Conservation (phyloP, 2,888 invertebrate genomes). For the Aricia artaxerxes region DNA sequence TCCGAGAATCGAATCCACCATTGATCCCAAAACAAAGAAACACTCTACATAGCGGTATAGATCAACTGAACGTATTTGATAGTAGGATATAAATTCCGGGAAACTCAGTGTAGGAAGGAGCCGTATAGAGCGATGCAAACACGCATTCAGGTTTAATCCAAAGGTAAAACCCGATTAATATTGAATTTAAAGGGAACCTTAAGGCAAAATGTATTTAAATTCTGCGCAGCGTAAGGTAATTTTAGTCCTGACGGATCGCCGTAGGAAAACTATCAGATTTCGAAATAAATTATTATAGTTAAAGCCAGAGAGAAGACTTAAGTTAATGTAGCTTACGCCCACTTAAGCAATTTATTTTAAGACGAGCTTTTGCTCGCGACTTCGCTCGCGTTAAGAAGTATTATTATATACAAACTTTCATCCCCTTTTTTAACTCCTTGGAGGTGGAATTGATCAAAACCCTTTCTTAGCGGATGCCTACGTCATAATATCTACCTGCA, state of each 20-base stretch:
- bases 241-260: background rate
- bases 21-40: background rate
- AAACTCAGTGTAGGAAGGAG: background rate
- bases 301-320: background rate
- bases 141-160: constrained; percentile 11
- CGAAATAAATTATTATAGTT: background rate
- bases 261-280: background rate
- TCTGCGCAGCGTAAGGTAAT: background rate
- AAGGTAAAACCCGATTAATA: constrained; percentile 14
- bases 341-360: too few species aligned
- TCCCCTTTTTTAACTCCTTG: too few species aligned
- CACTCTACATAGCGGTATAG: background rate
- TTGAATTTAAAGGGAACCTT: constrained; percentile 15
- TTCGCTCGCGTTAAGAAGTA: too few species aligned
- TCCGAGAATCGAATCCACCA: background rate
- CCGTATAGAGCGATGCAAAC: background rate
- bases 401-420: too few species aligned
- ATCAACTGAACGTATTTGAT: constrained; percentile 11
- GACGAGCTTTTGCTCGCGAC: too few species aligned
- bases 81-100: background rate
- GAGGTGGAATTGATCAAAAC: too few species aligned
- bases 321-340: background rate
- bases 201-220: background rate
- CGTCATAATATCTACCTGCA: too few species aligned
- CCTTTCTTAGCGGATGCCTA: too few species aligned